Base-by-base conservation (phyloP, 2,888 invertebrate genomes). In the Myathropa florea region DNA sequence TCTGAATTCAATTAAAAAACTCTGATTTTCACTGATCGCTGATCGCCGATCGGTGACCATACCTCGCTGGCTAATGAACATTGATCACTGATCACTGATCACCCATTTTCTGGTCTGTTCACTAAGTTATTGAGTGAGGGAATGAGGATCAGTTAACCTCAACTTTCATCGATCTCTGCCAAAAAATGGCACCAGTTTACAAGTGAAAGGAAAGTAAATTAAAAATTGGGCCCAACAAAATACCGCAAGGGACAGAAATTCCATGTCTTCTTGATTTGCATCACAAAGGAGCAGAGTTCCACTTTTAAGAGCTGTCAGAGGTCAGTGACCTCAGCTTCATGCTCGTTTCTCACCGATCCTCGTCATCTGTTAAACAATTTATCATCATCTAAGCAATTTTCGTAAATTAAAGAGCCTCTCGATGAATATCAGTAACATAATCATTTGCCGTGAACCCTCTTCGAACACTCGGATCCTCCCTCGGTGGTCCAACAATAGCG, bases 341-440 rank as follows among this genome's bases (percentile, higher is more conserved):
- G 71, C 59, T 65, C 30, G 36, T 36, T 30, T 80, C 73, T 18
- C 46, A 46, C 46, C 18, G 46, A n/a, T 46, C 46, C 46, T 46
- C 70, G 46, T 46, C 46, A 75, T 14, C 64, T 24, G 33, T 26
- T 57, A 12, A 63, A 46, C 79, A 70, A 83, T 83, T 83, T 70
- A 80, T 80, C 75, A 75, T 80, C 71, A 80, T 83, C 64, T 24
- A 55, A 72, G 59, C 36, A 55, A 61, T 70, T 73, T 14, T 23
- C 26, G 39, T 75, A 84, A 81, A 71, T 77, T 63, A 39, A 63
- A 14, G 14, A 71, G 46, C 72, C 72, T 46, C 61, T 46, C 46
- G 61, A 84, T 85, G 77, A 63, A 72, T 82, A 77, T 85, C 82
- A 77, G 85, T 85, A 85, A 85, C 77, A 64, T 72, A 82, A 85